These are phyloP conservation scores for Chloebia gouldiae DNA, from an alignment of 2,113 vertebrate species.

Conservation along the genomic window DNA sequence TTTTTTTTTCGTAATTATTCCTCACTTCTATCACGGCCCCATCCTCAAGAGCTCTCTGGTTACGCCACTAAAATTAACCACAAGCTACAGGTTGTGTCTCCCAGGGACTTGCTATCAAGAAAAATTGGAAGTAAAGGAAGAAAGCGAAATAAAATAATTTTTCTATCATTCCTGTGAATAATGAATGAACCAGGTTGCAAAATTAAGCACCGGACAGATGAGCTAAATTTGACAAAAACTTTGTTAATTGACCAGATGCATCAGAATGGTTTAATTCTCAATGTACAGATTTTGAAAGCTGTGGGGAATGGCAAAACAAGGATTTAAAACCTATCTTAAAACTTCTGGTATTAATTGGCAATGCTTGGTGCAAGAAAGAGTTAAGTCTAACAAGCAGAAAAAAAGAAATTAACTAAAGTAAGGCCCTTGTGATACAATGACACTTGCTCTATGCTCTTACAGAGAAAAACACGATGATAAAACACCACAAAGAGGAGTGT, in stretches of 20 bases:
- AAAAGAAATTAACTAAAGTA: slow-evolving; percentile 93
- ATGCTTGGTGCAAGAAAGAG: slow-evolving; percentile 60
- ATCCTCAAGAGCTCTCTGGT: slow-evolving; percentile 4
- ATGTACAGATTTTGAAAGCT: background rate
- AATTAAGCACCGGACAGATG: background rate
- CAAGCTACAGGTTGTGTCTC: slow-evolving; percentile 23
- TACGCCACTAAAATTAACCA: background rate
- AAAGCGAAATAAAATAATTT: background rate
- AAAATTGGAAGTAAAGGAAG: background rate
- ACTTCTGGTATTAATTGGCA: background rate
- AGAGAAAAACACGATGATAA: slow-evolving; percentile 89
- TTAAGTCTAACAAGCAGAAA: slow-evolving; percentile 86
- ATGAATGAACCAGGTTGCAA: background rate
- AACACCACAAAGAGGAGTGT: slow-evolving; percentile 97
- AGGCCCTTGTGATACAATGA: slow-evolving; percentile 94
- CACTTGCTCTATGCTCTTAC: slow-evolving; percentile 92
- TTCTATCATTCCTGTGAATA: background rate
- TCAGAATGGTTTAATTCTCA: background rate
- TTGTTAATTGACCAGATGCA: background rate
- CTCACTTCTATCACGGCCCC: slow-evolving; percentile 12
- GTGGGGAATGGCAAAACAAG: fast-evolving
- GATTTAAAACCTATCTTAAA: background rate
- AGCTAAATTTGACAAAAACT: background rate
- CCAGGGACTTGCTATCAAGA: background rate
- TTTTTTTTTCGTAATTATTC: slow-evolving; percentile 45